Percentiles rank a stretch among this genome's conserved stretches.
These are phyloP conservation scores for Poeciliopsis turrubarensis DNA, from an alignment of 2,113 vertebrate genomes.

Conservation along the genomic window DNA sequence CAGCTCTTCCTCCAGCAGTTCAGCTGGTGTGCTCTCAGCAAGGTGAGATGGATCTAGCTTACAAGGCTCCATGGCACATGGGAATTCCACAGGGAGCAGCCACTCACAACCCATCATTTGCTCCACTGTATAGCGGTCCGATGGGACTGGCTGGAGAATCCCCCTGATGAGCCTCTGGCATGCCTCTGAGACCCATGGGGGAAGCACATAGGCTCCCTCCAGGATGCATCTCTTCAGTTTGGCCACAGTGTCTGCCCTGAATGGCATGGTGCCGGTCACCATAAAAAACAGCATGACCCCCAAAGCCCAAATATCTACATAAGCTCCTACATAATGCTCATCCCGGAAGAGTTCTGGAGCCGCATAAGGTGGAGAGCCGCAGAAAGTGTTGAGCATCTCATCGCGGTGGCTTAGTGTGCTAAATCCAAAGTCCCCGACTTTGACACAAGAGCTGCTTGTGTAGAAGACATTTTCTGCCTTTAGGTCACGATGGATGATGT, in stretches of 20 bases:
- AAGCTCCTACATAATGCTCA: slow-evolving; percentile 88
- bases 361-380: slow-evolving; percentile 95
- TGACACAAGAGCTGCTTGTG: slow-evolving; percentile 88
- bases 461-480: slow-evolving; percentile 98
- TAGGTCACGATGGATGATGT: slow-evolving; percentile 94
- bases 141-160: slow-evolving; percentile 87
- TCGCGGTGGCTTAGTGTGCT: slow-evolving; percentile 90
- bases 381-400: slow-evolving; percentile 93
- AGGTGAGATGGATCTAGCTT: slow-evolving; percentile 89
- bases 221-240: slow-evolving; percentile 95
- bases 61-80: slow-evolving; percentile 87
- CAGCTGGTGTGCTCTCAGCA: slow-evolving; percentile 75
- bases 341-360: slow-evolving; percentile 95
- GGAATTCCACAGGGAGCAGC: slow-evolving; percentile 88
- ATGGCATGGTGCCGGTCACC: slow-evolving; percentile 91
- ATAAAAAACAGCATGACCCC: slow-evolving; percentile 96
- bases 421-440: slow-evolving; percentile 98
- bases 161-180: slow-evolving; percentile 89
- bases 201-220: slow-evolving; percentile 86
- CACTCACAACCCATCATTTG: slow-evolving; percentile 91
- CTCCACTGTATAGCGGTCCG: slow-evolving; percentile 85
- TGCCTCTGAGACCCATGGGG: slow-evolving; percentile 84
- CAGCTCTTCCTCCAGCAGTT: slow-evolving; percentile 85
- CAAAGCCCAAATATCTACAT: slow-evolving; percentile 94
- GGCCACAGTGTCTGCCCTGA: slow-evolving; percentile 93